These are phyloP conservation scores for Alethe diademata DNA, from an alignment of 2,113 vertebrate genomes.

Conservation along the genomic window DNA sequence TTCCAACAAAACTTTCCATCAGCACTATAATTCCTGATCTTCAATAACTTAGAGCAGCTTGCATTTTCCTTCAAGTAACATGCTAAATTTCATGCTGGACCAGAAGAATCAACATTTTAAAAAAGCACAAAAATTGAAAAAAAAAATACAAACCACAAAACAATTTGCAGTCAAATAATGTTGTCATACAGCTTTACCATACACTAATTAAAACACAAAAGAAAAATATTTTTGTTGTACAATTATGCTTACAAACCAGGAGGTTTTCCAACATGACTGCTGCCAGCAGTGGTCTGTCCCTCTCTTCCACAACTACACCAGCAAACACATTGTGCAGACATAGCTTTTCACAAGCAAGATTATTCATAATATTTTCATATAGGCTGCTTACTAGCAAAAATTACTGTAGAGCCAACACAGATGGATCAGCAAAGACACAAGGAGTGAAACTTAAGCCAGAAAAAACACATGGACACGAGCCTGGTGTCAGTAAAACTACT, in stretches of 20 bases:
- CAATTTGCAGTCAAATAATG: neutral
- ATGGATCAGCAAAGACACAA: neutral
- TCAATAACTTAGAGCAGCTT: neutral
- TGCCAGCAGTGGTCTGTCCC: neutral
- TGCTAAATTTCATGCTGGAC: neutral
- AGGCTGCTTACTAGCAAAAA: neutral
- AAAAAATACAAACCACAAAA: neutral
- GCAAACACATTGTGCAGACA: neutral
- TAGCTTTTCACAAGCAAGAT: neutral
- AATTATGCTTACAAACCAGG: neutral
- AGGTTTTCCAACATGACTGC: neutral
- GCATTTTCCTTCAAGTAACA: neutral
- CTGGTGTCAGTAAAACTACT: neutral
- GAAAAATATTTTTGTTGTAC: neutral
- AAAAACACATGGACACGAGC: neutral
- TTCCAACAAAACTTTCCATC: neutral
- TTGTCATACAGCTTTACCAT: neutral
- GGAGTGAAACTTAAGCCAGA: neutral
- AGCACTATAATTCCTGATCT: neutral
- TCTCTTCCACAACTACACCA: neutral
- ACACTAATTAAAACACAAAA: neutral
- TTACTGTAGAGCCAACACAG: neutral
- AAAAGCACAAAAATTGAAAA: neutral
- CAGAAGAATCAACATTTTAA: neutral
- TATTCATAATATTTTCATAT: neutral